These are phyloP conservation scores for Pavo muticus DNA, from an alignment of 2,113 vertebrate species.

Conservation along the genomic window DNA sequence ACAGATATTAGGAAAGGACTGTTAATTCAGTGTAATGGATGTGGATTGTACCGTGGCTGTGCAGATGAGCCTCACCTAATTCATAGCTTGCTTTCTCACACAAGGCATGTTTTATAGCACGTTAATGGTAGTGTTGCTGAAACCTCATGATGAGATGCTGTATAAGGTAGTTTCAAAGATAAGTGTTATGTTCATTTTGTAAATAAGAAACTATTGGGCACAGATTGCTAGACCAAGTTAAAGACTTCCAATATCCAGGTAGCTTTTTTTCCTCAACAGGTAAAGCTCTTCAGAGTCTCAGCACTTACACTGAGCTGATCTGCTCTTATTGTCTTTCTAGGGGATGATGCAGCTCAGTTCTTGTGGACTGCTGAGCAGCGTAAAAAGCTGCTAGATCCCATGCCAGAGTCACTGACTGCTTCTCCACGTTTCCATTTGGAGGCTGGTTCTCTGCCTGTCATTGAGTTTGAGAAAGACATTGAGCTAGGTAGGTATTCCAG, in stretches of 20 bases:
- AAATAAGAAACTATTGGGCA: background rate
- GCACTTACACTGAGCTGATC: background rate
- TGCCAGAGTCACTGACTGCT: constrained; percentile 54
- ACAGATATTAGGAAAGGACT: background rate
- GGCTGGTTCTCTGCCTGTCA: constrained; percentile 70
- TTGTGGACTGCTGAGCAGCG: constrained; percentile 72
- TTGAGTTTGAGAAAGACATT: constrained; percentile 65
- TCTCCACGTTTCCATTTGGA: constrained; percentile 69
- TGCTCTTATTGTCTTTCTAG: background rate
- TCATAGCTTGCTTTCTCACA: background rate
- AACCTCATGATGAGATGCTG: background rate
- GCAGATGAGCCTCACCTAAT: background rate
- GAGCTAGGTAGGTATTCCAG: constrained; percentile 71
- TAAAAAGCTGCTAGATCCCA: constrained; percentile 70
- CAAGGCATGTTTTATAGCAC: background rate
- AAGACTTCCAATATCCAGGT: background rate
- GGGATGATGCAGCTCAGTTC: constrained; percentile 33
- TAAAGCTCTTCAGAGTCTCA: background rate
- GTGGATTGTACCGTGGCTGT: background rate
- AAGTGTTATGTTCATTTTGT: background rate
- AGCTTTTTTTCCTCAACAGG: background rate
- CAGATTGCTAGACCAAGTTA: background rate
- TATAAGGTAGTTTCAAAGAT: background rate
- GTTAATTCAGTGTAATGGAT: background rate
- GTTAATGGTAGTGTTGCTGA: background rate